phyloP scores from a whole-genome alignment of 2,888 invertebrate genomes.

The Peribatodes rhomboidaria region DNA sequence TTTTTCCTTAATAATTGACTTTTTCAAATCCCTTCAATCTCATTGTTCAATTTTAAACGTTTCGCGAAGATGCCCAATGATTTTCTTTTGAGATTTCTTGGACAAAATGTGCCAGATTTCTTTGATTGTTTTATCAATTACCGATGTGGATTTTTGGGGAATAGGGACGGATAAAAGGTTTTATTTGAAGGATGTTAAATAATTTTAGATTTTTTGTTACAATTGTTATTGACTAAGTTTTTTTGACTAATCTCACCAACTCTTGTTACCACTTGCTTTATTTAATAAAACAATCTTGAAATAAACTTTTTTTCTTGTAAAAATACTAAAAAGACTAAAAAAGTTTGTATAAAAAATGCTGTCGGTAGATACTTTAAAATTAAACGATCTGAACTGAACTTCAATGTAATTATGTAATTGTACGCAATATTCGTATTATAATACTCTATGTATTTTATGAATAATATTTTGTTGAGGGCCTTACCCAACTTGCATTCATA shows the following conservation, averaged over 20 bases:
- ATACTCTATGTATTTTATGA: too few species aligned
- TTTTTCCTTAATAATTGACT: conserved; percentile 55
- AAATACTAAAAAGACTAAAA: too few species aligned
- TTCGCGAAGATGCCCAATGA: conserved; percentile 48
- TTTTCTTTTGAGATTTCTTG: conserved; percentile 48
- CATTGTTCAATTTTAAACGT: conserved; percentile 59
- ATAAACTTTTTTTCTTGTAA: too few species aligned
- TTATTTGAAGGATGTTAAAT: conserved; percentile 9
- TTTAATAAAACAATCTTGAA: background rate
- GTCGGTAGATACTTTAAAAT: too few species aligned
- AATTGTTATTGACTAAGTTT: background rate
- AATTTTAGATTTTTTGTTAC: background rate
- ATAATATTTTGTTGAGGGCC: too few species aligned
- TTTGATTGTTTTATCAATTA: conserved; percentile 37
- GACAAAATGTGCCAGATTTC: conserved; percentile 29
- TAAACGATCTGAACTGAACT: background rate
- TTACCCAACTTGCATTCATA: background rate
- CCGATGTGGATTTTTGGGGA: conserved; percentile 26
- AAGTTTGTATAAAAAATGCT: too few species aligned
- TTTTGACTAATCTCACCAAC: background rate
- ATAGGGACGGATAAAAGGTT: conserved; percentile 13
- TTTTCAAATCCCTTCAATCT: conserved; percentile 58
- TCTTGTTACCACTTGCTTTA: background rate
- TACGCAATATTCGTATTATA: too few species aligned
- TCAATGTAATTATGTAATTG: too few species aligned